phyloP scores from a whole-genome alignment of 2,113 vertebrate species.

The Callipepla squamata region DNA sequence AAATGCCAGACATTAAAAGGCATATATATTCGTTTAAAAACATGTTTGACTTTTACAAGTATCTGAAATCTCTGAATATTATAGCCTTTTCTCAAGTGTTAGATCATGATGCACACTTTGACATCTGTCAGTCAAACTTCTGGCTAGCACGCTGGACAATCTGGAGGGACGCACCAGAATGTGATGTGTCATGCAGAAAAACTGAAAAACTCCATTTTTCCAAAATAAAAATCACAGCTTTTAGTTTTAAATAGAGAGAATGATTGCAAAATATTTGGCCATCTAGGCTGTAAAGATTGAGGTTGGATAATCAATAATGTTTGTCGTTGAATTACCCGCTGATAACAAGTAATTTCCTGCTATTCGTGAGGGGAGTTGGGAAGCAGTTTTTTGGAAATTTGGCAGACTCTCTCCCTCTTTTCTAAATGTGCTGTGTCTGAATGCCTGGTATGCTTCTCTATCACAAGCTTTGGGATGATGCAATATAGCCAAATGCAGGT shows the following conservation, averaged over 20 bases:
- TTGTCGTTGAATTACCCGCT: slow-evolving; percentile 57
- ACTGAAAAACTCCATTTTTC: background rate
- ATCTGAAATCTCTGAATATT: background rate
- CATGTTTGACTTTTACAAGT: background rate
- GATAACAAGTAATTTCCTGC: slow-evolving; percentile 77
- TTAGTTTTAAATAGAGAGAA: slow-evolving; percentile 51
- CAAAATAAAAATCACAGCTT: slow-evolving; percentile 43
- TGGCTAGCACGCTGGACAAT: slow-evolving; percentile 31
- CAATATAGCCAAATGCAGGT: slow-evolving; percentile 36
- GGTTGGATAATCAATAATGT: slow-evolving; percentile 60
- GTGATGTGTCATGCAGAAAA: slow-evolving; percentile 45
- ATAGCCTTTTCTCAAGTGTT: background rate
- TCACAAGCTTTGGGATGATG: slow-evolving; percentile 56
- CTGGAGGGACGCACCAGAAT: background rate
- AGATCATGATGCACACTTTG: slow-evolving; percentile 7
- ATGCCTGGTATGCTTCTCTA: slow-evolving; percentile 50
- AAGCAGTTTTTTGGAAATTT: slow-evolving; percentile 71
- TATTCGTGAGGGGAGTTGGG: slow-evolving; percentile 64
- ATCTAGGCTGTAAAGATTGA: slow-evolving; percentile 55
- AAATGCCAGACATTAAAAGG: background rate
- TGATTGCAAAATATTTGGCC: slow-evolving; percentile 64
- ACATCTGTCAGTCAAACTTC: slow-evolving; percentile 50
- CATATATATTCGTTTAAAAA: background rate
- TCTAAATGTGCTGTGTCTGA: slow-evolving; percentile 70
- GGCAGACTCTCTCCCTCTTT: slow-evolving; percentile 50